Evolutionary conservation across 1,140 invertebrate species (phyloP), one percentile per base, ranked within the genome.

Genomic region (Caenorhabditis brenneri): DNA sequence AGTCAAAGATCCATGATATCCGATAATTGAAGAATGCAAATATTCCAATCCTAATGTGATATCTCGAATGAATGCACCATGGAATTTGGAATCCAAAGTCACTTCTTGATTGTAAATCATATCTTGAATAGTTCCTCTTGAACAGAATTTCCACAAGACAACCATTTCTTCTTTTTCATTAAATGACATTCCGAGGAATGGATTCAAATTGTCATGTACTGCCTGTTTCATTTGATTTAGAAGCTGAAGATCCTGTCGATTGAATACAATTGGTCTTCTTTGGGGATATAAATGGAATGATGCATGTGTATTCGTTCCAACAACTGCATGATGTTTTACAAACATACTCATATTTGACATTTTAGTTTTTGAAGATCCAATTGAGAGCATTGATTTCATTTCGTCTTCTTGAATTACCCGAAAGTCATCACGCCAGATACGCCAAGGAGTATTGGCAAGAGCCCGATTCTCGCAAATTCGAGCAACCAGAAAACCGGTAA

Each of bases 341-440:
- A 90, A 90, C 19, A 80, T 74, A n/a, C 82, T 84, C 86, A 91
- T 88, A 60, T 90, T 90, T 10, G 83, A 86, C 81, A 90, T 78
- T 82, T 90, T 90, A n/a, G 89, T 90, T 60, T 86, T 87, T 19
- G 89, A 85, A 42, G 86, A 88, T 22, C 89, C 89, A 53, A 90
- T 89, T n/a, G 89, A 90, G 7, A 90, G 81, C 89, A 90, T 91
- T 9, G 89, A 90, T 79, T 91, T 90, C 85, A 90, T 87, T 80
- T 90, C 89, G 15, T 90, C 89, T 51, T 85, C 88, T 48, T 85
- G 86, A 36, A 90, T 85, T 31, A 88, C 87, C 12, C 89, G 51
- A 81, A 91, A 87, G 36, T 90, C 89, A 78, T 89, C 88, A 33
- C 89, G 78, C 80, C 87, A 89, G 19, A 90, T 91, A 4, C 89